Conservation (phyloP, 2,797 vertebrate genomes). For the Enteromius afrohamiltoni region DNA sequence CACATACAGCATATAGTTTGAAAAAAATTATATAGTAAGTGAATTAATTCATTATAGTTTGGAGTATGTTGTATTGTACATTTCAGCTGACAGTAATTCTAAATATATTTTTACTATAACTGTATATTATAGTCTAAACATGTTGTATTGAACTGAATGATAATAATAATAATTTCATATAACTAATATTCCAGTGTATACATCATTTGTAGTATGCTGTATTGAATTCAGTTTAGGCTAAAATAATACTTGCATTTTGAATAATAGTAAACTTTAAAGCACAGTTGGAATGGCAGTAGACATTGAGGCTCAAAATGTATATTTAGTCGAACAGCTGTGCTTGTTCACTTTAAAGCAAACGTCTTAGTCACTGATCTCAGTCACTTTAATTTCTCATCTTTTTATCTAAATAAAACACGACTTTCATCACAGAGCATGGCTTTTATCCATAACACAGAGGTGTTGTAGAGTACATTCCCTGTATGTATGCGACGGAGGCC, state of each 20-base stretch:
- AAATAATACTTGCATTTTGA: background rate
- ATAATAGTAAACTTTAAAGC: background rate
- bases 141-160: too few relatives aligned
- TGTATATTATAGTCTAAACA: background rate
- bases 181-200: background rate
- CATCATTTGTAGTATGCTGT: background rate
- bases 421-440: background rate
- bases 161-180: background rate
- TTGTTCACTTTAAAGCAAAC: background rate
- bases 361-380: background rate
- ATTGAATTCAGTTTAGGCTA: background rate
- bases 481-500: background rate
- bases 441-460: background rate
- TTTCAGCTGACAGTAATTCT: background rate
- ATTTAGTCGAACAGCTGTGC: background rate
- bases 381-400: background rate
- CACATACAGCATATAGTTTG: too few relatives aligned
- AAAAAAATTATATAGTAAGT: background rate
- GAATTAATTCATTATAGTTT: background rate
- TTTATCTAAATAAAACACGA: background rate
- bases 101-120: too few relatives aligned
- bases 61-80: background rate
- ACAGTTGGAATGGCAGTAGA: background rate
- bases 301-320: background rate
- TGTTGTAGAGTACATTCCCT: background rate